Base-by-base conservation (phyloP, 2,888 invertebrate species). In the Encarsia formosa region DNA sequence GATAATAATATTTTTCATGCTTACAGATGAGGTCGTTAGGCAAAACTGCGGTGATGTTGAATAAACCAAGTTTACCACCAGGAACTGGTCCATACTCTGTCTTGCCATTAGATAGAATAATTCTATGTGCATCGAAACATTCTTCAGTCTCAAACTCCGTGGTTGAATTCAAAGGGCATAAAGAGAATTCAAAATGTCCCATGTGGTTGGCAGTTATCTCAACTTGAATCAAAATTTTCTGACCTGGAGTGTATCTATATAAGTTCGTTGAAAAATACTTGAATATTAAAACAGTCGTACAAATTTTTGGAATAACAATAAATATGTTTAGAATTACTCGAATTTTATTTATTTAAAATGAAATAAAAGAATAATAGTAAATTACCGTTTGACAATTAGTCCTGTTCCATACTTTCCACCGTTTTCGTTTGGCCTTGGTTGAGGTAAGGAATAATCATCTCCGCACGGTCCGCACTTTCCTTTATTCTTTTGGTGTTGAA, bases 401-500 rank as follows among this genome's bases (percentile, higher is more conserved):
- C 80, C 80, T 22, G 63, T 61, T 13, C 78, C 79, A 59, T 73
- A 81, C 22, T 56, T 60, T 23, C 81, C 81, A 16, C 78, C 79
- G 49, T 78, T 67, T 63, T 81, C 81, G 59, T 80, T 76, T 11
- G 67, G 63, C 47, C 81, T 71, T 0, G 81, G 81, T 38, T 59
- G 65, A 0, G 67, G 44, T 4, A 68, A 52, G 2, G 71, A 66
- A 55, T 73, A 80, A 54, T 74, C 68, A 63, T 81, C 81, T 1
- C 81, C 81, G 59, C 81, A 81, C 0, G 76, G 49, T 1, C 81
- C 81, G 58, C 81, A 81, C 50, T 71, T 73, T 1, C 80, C 81
- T 9, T 61, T 64, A 54, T 77, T 71, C 24, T 61, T 54, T 4
- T 61, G 26, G 67, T 76, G 77, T 68, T 79, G 80, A 16, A 63